These are phyloP conservation scores for Fregetta grallaria DNA, from an alignment of 2,113 vertebrate genomes.

Conservation along the genomic window DNA sequence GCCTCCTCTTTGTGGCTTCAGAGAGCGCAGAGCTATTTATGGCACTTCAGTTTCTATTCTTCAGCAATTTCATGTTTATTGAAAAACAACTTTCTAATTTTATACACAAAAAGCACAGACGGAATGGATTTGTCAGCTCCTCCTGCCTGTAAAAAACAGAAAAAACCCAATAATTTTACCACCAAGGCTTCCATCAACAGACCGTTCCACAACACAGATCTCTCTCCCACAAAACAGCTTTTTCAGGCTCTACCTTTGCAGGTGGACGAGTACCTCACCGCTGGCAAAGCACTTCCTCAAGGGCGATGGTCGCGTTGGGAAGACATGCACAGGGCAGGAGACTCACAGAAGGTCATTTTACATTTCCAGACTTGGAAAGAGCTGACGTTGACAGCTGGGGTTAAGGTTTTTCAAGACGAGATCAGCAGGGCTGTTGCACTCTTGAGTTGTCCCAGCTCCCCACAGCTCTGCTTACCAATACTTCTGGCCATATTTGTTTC, in stretches of 20 bases:
- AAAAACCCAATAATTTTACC: neutral
- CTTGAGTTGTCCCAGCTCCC: neutral
- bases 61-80: neutral
- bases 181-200: neutral
- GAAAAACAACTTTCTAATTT: conserved; percentile 28
- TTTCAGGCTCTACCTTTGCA: neutral
- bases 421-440: neutral
- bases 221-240: neutral
- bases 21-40: neutral
- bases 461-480: neutral
- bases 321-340: neutral
- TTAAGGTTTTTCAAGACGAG: neutral
- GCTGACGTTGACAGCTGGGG: neutral
- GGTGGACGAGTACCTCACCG: neutral
- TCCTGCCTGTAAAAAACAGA: neutral
- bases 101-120: neutral
- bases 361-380: neutral
- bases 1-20: conserved; percentile 33
- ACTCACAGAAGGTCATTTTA: neutral
- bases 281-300: neutral
- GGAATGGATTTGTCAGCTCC: neutral
- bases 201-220: fast-evolving
- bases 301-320: fast-evolving
- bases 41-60: conserved; percentile 4
- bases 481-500: neutral